Percentiles rank a stretch among this genome's conserved stretches.
These are phyloP conservation scores for Amazona vittata DNA, from an alignment of 2,113 vertebrate genomes.

Conservation along the genomic window DNA sequence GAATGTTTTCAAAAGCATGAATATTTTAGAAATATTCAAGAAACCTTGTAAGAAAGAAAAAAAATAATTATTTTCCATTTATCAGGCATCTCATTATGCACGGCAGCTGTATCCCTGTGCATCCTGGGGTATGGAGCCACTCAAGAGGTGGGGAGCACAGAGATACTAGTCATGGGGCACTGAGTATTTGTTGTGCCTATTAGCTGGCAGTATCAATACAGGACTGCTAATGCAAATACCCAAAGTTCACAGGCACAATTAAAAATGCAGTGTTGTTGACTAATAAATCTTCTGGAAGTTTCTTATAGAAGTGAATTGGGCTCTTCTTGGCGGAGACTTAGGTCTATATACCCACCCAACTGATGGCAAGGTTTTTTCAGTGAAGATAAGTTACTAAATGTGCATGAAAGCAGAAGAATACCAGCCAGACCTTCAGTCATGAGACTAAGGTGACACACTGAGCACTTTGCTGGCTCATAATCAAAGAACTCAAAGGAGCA, in stretches of 20 bases:
- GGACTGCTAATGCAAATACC: not conserved
- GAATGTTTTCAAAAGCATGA: not conserved
- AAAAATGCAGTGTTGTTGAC: not conserved
- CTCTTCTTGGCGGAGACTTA: not conserved
- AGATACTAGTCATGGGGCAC: not conserved
- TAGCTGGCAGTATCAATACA: not conserved
- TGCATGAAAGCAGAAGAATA: not conserved
- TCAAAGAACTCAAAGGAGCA: constrained; percentile 4
- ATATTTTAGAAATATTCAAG: not conserved
- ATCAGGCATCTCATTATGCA: not conserved
- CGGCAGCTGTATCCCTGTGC: not conserved
- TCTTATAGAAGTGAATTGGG: not conserved
- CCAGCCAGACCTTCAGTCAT: not conserved
- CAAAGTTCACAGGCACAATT: not conserved
- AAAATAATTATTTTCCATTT: not conserved
- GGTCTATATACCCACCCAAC: not conserved
- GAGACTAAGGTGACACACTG: not conserved
- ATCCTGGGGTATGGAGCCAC: not conserved
- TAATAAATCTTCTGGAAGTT: not conserved
- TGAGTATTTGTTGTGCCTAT: not conserved
- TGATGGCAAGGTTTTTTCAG: not conserved
- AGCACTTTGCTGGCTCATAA: not conserved
- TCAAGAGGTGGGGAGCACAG: not conserved
- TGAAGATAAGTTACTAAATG: not conserved
- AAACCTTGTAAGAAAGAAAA: not conserved